A percentile compares a stretch with the other conserved stretches of the same genome.
phyloP scores from a whole-genome alignment of 92 coral and sea anemone genomes.

The Actinernus sp. region DNA sequence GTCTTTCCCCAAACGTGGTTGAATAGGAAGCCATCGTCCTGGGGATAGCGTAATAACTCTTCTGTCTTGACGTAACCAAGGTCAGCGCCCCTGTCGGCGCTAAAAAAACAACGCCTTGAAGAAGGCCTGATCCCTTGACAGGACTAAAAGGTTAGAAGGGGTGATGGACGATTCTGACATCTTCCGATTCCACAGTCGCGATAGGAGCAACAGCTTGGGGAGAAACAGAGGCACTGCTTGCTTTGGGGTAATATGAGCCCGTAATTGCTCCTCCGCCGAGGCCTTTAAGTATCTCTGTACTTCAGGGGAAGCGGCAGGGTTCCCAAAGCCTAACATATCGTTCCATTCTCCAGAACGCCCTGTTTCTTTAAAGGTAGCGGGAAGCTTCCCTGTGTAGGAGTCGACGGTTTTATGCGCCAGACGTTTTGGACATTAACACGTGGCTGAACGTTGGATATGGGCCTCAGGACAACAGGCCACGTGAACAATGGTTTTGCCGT shows the following conservation, averaged over 20 bases:
- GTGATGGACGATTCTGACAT: no score
- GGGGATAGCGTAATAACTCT: no score
- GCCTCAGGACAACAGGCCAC: neutral
- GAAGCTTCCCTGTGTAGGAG: constrained; percentile 10
- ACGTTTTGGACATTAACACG: constrained; percentile 23
- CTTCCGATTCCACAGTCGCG: no score
- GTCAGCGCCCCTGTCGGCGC: no score
- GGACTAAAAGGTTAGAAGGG: no score
- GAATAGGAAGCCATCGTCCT: no score
- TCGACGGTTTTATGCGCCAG: constrained; percentile 44
- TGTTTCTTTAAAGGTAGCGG: constrained; percentile 1
- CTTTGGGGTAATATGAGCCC: neutral
- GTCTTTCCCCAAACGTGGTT: no score
- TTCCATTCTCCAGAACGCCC: constrained; percentile 19
- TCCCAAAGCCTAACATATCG: neutral
- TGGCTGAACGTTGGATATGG: neutral
- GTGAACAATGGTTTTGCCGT: constrained; percentile 30
- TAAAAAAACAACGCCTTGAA: no score
- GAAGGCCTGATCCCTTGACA: no score
- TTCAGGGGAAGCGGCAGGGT: constrained; percentile 23
- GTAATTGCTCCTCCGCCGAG: neutral
- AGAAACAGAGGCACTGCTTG: constrained; percentile 28
- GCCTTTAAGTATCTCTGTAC: neutral
- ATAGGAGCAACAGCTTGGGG: no score
- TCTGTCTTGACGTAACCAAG: no score